A percentile compares a stretch with the other conserved stretches of the same genome.
phyloP scores from a whole-genome alignment of 2,113 vertebrate genomes.

The Gallinago paraguaiae region DNA sequence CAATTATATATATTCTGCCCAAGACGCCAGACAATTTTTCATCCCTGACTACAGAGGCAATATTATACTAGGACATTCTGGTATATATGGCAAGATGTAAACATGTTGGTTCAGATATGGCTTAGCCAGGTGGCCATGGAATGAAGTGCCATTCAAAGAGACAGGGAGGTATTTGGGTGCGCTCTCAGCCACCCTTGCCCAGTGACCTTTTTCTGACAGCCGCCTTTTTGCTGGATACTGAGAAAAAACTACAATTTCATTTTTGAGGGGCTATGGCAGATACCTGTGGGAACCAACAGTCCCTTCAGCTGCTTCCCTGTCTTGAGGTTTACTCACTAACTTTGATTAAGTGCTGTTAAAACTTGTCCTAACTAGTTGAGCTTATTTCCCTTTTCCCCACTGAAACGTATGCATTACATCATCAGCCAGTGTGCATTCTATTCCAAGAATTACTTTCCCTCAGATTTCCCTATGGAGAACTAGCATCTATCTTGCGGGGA shows the following conservation, averaged over 20 bases:
- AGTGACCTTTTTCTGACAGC: not conserved
- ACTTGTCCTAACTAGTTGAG: not conserved
- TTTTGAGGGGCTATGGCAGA: not conserved
- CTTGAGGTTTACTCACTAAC: not conserved
- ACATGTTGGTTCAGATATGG: not conserved
- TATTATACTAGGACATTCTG: not conserved
- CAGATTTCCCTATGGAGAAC: not conserved
- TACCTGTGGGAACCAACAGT: not conserved
- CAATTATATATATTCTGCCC: not conserved
- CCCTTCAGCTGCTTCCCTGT: not conserved
- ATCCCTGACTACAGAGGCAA: not conserved
- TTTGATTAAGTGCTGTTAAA: not conserved
- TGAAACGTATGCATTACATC: not conserved
- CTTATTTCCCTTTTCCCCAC: not conserved
- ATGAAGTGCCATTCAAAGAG: not conserved
- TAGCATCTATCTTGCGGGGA: not conserved
- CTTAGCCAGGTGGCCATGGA: not conserved
- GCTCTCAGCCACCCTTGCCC: not conserved
- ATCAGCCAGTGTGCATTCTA: not conserved
- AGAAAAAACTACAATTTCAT: not conserved
- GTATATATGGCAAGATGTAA: not conserved
- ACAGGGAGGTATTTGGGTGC: not conserved
- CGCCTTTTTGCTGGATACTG: not conserved
- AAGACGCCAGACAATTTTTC: not conserved
- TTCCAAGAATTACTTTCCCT: constrained; percentile 2